Evolutionary conservation across 2,797 vertebrate species (phyloP), one percentile per base, ranked within the genome.

Genomic region (Helicolenus hilgendorfi): DNA sequence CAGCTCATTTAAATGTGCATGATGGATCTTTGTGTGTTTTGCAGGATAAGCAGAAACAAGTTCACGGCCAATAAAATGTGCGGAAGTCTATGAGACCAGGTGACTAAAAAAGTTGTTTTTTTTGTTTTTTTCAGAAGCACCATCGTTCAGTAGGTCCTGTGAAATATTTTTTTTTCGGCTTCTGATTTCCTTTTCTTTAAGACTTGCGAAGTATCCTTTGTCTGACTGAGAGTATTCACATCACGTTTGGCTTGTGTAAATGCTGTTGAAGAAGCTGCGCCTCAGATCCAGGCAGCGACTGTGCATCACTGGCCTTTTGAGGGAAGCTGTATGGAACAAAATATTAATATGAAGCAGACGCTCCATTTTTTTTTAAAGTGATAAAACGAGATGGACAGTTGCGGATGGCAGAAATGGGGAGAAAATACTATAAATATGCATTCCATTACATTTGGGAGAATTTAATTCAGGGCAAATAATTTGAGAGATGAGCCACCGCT

Each of bases 361-460:
- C 76, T 87, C 11, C 29, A 6, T 73, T 27, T 63, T 78, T 88
- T 79, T 74, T 26, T 38, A 59, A 76, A 80, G 81, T 64, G 64
- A 78, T 85, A 77, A 84, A 87, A 84, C 49, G 49, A 93, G 84
- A 83, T 76, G 79, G 81, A 79, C 77, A 59, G 77, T 80, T 73
- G 63, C 63, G 59, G 59, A 81, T 77, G 79, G 84, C 64, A 82
- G 70, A 82, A 84, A 93, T 77, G 71, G 29, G 77, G 68, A 95
- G 72, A 90, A 94, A 93, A 94, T 79, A 92, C 84, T 93, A 92
- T 92, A 94, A 96, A 96, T 97, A 95, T 95, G 95, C 96, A 97
- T 97, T 97, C 96, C 94, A 95, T 96, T 97, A 97, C 94, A 96
- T 97, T 97, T 96, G 92, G 92, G 94, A 92, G 89, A 95, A 95